Evolutionary conservation across 1,140 invertebrate genomes (phyloP).

Genomic region (Euura saliciscinereae): DNA sequence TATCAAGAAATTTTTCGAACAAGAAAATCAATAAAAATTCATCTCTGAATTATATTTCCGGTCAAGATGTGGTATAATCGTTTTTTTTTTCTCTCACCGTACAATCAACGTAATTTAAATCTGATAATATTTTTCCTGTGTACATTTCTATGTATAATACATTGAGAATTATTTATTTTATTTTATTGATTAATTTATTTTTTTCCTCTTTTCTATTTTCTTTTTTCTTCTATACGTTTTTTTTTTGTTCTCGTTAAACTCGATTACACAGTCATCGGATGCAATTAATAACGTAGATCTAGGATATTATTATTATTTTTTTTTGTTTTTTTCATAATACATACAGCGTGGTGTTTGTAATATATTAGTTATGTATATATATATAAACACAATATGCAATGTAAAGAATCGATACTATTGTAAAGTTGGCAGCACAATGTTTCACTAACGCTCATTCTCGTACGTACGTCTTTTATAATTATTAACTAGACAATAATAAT

Average conservation of each 20-base stretch:
- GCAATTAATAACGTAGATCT: no score
- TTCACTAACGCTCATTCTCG: constrained; percentile 9
- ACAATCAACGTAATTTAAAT: no score
- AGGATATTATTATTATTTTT: constrained; percentile 1
- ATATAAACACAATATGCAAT: constrained; percentile 1
- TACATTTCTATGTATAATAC: no score
- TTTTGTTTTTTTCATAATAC: constrained; percentile 20
- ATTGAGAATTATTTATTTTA: no score
- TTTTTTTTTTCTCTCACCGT: no score
- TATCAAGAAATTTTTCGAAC: no score
- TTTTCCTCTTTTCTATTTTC: not conserved
- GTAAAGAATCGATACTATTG: constrained; percentile 10
- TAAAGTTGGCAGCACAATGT: constrained; percentile 29
- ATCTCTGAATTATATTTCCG: no score
- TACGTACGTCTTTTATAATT: constrained; percentile 15
- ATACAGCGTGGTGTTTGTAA: not conserved
- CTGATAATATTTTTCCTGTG: no score
- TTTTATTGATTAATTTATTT: no score
- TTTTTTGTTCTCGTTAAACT: constrained; percentile 14
- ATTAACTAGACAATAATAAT: constrained; percentile 10
- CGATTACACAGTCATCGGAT: no score
- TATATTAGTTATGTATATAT: constrained; percentile 9
- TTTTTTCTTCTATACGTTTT: constrained; percentile 19
- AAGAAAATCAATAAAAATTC: no score
- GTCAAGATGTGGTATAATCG: no score